These are phyloP conservation scores for Bombus impatiens DNA, from an alignment of 1,140 invertebrate species.

Conservation along the genomic window DNA sequence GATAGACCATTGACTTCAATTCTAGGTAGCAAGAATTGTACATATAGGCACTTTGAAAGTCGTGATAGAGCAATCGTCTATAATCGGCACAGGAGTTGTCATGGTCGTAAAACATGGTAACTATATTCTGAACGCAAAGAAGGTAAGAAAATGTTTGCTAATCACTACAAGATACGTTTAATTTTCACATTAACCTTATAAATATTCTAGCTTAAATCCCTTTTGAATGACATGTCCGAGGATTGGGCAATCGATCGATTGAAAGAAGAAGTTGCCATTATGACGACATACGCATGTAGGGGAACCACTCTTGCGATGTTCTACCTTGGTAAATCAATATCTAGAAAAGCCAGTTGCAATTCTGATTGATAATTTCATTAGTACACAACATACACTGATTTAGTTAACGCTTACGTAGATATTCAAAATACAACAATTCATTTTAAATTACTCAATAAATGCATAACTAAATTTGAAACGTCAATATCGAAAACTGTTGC, in stretches of 20 bases:
- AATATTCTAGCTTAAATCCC: background rate
- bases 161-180: background rate
- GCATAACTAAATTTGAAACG: no score
- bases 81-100: background rate
- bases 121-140: background rate
- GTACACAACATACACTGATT: no score
- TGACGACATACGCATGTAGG: background rate
- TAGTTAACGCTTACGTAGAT: no score
- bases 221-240: background rate
- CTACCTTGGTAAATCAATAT: background rate
- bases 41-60: background rate
- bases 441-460: no score
- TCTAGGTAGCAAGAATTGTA: background rate
- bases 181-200: rapidly evolving
- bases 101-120: background rate
- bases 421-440: no score
- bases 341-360: background rate
- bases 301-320: background rate
- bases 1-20: background rate
- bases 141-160: background rate
- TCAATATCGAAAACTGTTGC: no score
- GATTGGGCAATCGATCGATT: background rate
- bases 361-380: no score
- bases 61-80: background rate
- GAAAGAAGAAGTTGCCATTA: background rate